Conservation (phyloP, 2,113 vertebrate species). For the Apeltes quadracus region DNA sequence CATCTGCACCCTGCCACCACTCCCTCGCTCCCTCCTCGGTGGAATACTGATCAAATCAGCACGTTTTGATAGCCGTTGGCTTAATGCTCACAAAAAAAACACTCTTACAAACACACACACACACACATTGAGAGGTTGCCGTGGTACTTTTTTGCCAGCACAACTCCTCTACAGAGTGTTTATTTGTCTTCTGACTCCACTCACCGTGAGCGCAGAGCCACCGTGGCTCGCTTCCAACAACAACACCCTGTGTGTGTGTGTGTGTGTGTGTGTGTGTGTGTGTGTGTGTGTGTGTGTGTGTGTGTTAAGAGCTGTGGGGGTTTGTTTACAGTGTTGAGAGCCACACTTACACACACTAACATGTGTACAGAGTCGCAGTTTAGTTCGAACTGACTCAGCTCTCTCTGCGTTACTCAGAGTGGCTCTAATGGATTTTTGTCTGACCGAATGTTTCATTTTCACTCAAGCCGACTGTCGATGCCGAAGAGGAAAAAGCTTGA, state of each 20-base stretch:
- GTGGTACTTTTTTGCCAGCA: constrained; percentile 59
- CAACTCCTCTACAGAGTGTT: constrained; percentile 71
- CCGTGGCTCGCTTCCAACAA: constrained; percentile 72
- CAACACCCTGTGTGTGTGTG: constrained; percentile 51
- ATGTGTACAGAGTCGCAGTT: constrained; percentile 74
- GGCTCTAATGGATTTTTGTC: constrained; percentile 49
- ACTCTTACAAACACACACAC: constrained; percentile 40
- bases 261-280: constrained; percentile 27
- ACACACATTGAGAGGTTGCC: constrained; percentile 43
- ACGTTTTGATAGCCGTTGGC: constrained; percentile 59
- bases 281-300: constrained; percentile 48
- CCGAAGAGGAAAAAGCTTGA: constrained; percentile 49
- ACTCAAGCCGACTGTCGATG: constrained; percentile 66
- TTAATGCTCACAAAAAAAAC: constrained; percentile 47
- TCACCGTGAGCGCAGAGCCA: constrained; percentile 63
- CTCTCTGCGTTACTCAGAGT: constrained; percentile 53
- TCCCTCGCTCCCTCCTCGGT: constrained; percentile 47
- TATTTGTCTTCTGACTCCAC: constrained; percentile 79
- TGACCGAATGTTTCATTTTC: constrained; percentile 59
- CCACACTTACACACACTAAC: constrained; percentile 74
- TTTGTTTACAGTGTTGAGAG: constrained; percentile 78
- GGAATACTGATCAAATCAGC: constrained; percentile 66
- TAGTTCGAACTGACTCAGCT: constrained; percentile 64
- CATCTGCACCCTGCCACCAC: constrained; percentile 34
- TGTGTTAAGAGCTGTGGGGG: constrained; percentile 67